Conservation (phyloP, 1,140 invertebrate genomes). For the Cyrtorhinus lividipennis region DNA sequence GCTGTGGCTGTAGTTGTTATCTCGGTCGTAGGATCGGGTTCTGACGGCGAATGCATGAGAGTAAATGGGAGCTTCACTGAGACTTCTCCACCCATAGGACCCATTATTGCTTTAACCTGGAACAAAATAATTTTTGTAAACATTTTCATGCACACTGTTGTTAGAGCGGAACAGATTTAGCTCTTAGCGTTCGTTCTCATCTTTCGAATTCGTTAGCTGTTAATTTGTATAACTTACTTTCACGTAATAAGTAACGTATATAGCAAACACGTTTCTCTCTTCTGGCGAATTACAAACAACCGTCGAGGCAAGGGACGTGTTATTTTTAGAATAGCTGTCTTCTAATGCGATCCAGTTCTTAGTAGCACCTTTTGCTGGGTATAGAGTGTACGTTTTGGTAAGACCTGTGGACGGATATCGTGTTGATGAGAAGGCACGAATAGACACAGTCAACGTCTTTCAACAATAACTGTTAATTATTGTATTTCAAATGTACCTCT, state of each 20-base stretch:
- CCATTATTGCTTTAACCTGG: slow-evolving; percentile 50
- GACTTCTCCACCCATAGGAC: slow-evolving; percentile 61
- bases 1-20: slow-evolving; percentile 27
- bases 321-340: slow-evolving; percentile 55
- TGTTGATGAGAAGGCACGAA: no score
- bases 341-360: slow-evolving; percentile 72
- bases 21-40: slow-evolving; percentile 30
- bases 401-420: no score
- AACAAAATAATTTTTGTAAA: slow-evolving; percentile 24
- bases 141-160: background rate
- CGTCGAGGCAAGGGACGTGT: slow-evolving; percentile 50
- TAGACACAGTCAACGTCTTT: no score
- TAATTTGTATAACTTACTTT: slow-evolving; percentile 49
- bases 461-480: no score
- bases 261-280: slow-evolving; percentile 71
- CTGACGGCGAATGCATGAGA: slow-evolving; percentile 41
- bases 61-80: slow-evolving; percentile 67
- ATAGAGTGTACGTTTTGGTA: slow-evolving; percentile 45
- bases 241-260: slow-evolving; percentile 79
- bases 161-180: background rate
- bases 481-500: slow-evolving; percentile 26
- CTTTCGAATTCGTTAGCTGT: background rate
- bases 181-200: no score
- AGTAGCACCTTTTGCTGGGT: slow-evolving; percentile 55
- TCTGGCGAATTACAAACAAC: slow-evolving; percentile 45